Base-by-base conservation (phyloP, 2,113 vertebrate species). In the Seriola dumerili region DNA sequence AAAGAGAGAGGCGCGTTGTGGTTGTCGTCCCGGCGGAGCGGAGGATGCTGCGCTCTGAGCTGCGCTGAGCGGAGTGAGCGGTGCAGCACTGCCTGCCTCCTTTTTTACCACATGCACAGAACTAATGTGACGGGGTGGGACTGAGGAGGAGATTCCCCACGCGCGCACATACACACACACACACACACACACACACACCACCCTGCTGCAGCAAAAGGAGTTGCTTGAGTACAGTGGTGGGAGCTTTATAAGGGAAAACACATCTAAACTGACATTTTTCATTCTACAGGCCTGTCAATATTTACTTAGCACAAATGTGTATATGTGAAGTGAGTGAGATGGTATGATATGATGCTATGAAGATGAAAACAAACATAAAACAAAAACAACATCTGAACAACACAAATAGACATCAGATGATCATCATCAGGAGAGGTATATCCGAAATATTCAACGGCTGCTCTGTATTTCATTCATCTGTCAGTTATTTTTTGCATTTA, bases 121-220 rank as follows among this genome's bases (percentile, higher is more conserved):
- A 38, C 59, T 81, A 80, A 74, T 85, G 67, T 75, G 82, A 69
- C 75, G 88, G 90, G 93, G 91, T 40, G 94, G 94, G 85, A 71
- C 85, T 8, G 77, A 78, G 78, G 79, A 87, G 92, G 90, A 94
- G 85, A 92, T 92, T 83, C 94, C 88, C 77, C 4, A 0, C 14
- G 25, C 70, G 4, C 59, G 12, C 48, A 3, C 66, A 2, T 72
- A 0, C 58, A 8, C 72, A 10, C 63, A 7, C 66, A n/a, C 57
- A 13, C 59, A 13, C 87, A 76, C 72, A 11, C 85, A 71, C 72
- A 65, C 70, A 66, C 55, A 38, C 40, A 34, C 8, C 34, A 3
- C n/a, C 48, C 46, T 23, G 58, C 70, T 58, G 64, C 40, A 0
- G 3, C 52, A 14, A 1, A 32, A 17, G 48, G 38, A 62, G 62